A percentile compares a stretch with the other conserved stretches of the same genome.
Evolutionary conservation across 2,888 invertebrate species (phyloP).

Genomic region (Anoncus sp.): DNA sequence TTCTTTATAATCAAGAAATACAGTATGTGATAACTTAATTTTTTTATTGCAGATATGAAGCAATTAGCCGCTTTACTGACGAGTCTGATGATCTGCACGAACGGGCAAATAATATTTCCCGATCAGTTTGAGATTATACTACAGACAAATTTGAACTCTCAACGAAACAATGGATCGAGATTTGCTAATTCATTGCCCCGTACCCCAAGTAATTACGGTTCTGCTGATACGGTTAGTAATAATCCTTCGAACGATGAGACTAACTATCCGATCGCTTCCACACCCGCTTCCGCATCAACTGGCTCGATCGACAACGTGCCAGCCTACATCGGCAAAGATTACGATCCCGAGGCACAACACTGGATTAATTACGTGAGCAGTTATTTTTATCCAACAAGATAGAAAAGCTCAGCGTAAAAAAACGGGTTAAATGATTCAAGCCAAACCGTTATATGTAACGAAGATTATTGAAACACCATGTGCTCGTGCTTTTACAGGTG

Average conservation of each 20-base stretch:
- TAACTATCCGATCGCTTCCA: background rate
- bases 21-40: background rate
- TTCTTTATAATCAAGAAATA: background rate
- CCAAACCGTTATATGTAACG: too few relatives aligned
- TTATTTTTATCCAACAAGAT: background rate
- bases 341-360: constrained; percentile 41
- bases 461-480: too few relatives aligned
- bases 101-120: constrained; percentile 69
- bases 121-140: constrained; percentile 63
- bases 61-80: constrained; percentile 42
- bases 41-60: constrained; percentile 46
- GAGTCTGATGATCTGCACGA: constrained; percentile 53
- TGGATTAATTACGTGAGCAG: constrained; percentile 65
- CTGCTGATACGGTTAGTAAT: background rate
- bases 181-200: background rate
- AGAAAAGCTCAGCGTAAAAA: background rate
- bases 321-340: background rate
- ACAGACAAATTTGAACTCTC: background rate
- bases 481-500: constrained; percentile 71
- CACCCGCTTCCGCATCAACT: background rate
- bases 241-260: background rate
- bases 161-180: background rate
- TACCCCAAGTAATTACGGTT: background rate
- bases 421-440: background rate
- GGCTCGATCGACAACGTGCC: background rate